phyloP scores from a whole-genome alignment of 2,888 invertebrate species.

The Himalopsyche tibetana region DNA sequence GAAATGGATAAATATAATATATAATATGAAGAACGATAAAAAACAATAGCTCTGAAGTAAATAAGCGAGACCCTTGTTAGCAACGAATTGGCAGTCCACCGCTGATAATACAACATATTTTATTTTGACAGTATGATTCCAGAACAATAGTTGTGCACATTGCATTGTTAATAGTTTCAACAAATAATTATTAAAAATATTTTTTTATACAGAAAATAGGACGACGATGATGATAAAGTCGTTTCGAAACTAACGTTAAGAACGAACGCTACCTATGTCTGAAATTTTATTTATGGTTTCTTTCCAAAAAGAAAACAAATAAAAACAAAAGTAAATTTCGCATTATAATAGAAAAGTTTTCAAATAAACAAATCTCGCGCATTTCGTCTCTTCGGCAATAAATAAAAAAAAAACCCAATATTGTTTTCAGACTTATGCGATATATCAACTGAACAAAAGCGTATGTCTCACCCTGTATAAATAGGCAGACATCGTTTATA shows the following conservation, averaged over 20 bases:
- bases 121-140: too few relatives aligned
- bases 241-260: not conserved
- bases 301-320: conserved; percentile 51
- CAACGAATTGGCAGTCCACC: too few relatives aligned
- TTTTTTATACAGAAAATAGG: too few relatives aligned
- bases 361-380: conserved; percentile 55
- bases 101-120: too few relatives aligned
- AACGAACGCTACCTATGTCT: not conserved
- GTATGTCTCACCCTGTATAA: not conserved
- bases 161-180: too few relatives aligned
- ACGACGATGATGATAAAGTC: not conserved
- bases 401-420: conserved; percentile 44
- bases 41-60: too few relatives aligned
- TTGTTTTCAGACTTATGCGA: conserved; percentile 51
- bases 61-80: too few relatives aligned
- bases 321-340: conserved; percentile 8
- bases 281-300: conserved; percentile 31
- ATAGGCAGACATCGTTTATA: too few relatives aligned
- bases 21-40: too few relatives aligned
- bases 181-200: too few relatives aligned
- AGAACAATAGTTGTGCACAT: too few relatives aligned
- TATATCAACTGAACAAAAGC: conserved; percentile 49
- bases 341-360: conserved; percentile 59
- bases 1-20: too few relatives aligned
- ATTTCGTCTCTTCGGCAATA: conserved; percentile 15